phyloP scores from a whole-genome alignment of 2,888 invertebrate genomes.

The Xanthorhoe spadicearia region DNA sequence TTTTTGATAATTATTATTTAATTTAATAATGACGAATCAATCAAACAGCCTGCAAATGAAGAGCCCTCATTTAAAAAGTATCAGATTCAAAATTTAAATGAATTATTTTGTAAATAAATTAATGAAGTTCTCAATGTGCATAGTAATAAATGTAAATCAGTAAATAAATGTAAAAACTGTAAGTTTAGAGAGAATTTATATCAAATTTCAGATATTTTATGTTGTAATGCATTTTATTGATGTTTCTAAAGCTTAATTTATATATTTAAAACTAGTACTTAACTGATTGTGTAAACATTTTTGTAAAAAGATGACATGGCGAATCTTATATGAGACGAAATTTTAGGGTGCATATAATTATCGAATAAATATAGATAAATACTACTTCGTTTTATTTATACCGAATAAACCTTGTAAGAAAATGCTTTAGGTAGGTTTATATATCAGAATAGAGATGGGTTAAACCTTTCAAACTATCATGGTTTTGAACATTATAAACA shows the following conservation, averaged over 20 bases:
- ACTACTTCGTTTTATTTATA: slow-evolving; percentile 21
- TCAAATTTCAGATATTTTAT: slow-evolving; percentile 31
- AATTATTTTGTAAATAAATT: slow-evolving; percentile 26
- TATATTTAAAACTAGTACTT: slow-evolving; percentile 23
- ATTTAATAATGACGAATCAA: slow-evolving; percentile 59
- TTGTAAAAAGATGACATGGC: slow-evolving; percentile 35
- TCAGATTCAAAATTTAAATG: slow-evolving; percentile 35
- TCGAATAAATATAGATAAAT: slow-evolving; percentile 39
- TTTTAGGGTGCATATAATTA: slow-evolving; percentile 36
- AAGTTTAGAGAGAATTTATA: slow-evolving; percentile 44
- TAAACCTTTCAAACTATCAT: too few species aligned
- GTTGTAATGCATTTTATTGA: slow-evolving; percentile 39
- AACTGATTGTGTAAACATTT: slow-evolving; percentile 30
- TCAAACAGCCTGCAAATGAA: slow-evolving; percentile 66
- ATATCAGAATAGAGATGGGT: too few species aligned
- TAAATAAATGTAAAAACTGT: slow-evolving; percentile 35
- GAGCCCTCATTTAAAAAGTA: slow-evolving; percentile 82
- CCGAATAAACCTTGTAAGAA: not conserved
- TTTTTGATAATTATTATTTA: slow-evolving; percentile 36
- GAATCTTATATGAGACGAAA: slow-evolving; percentile 40
- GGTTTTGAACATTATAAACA: too few species aligned
- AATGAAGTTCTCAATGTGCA: slow-evolving; percentile 31
- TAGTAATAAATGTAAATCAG: slow-evolving; percentile 31
- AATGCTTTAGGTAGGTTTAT: too few species aligned
- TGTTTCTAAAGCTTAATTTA: slow-evolving; percentile 35